Evolutionary conservation across 1,140 invertebrate species (phyloP).

Genomic region (Cheumatopsyche charites): DNA sequence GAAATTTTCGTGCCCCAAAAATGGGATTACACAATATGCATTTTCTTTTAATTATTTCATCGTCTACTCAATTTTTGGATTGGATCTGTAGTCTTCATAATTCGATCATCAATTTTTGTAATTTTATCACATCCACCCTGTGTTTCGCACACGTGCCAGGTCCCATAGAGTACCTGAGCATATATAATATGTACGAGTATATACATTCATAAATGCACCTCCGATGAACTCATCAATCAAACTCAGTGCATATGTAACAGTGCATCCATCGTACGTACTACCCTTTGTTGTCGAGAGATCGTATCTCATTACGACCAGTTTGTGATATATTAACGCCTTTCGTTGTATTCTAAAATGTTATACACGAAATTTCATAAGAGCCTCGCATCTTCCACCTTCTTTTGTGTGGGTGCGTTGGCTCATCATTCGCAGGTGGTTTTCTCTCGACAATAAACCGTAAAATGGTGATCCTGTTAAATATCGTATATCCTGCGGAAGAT

Average conservation of each 20-base stretch:
- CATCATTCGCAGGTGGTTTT: slow-evolving; percentile 11
- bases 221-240: slow-evolving; percentile 12
- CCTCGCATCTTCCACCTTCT: not conserved
- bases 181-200: too few species aligned
- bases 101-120: too few species aligned
- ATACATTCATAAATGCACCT: too few species aligned
- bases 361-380: not conserved
- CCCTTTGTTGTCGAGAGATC: slow-evolving; percentile 3
- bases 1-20: not conserved
- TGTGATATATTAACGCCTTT: slow-evolving; percentile 20
- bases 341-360: slow-evolving; percentile 5
- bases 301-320: slow-evolving; percentile 21
- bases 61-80: too few species aligned
- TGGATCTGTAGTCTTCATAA: too few species aligned
- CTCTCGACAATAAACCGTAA: not conserved
- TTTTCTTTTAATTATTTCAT: too few species aligned
- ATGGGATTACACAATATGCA: too few species aligned
- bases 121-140: not conserved
- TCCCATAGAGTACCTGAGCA: not conserved
- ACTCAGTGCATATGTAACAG: slow-evolving; percentile 1
- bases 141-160: not conserved
- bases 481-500: not conserved
- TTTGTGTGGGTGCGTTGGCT: not conserved
- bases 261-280: not conserved
- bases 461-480: slow-evolving; percentile 5